A percentile compares a stretch with the other conserved stretches of the same genome.
phyloP scores from a whole-genome alignment of 2,888 invertebrate genomes.

The Pseudococcus viburni region DNA sequence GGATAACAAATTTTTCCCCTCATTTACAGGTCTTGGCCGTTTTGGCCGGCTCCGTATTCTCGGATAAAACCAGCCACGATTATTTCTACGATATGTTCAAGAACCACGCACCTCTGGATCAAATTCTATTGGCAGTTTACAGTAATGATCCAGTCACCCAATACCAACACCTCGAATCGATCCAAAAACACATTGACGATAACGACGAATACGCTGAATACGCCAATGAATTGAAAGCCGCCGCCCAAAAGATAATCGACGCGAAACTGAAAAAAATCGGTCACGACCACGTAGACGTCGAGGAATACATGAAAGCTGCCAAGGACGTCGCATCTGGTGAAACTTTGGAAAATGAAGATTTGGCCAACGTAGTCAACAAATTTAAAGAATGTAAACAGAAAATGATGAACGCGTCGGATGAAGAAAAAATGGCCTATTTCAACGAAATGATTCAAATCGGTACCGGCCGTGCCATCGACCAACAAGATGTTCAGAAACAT shows the following conservation, averaged over 20 bases:
- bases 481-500: background rate
- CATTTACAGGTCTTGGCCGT: background rate
- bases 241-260: background rate
- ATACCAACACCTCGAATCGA: background rate
- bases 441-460: background rate
- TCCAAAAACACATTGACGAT: background rate
- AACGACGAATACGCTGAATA: background rate
- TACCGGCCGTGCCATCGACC: background rate
- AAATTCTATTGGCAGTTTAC: background rate
- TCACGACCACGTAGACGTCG: background rate
- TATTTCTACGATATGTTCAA: background rate
- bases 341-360: background rate
- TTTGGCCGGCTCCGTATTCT: background rate
- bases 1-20: background rate
- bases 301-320: background rate
- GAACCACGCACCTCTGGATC: background rate
- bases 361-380: background rate
- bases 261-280: background rate
- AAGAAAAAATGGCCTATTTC: background rate
- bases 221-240: background rate
- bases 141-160: background rate
- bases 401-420: background rate
- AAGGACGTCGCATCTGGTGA: background rate
- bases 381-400: background rate
- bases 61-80: background rate